phyloP scores from a whole-genome alignment of 2,113 vertebrate species.

The Pithys albifrons region DNA sequence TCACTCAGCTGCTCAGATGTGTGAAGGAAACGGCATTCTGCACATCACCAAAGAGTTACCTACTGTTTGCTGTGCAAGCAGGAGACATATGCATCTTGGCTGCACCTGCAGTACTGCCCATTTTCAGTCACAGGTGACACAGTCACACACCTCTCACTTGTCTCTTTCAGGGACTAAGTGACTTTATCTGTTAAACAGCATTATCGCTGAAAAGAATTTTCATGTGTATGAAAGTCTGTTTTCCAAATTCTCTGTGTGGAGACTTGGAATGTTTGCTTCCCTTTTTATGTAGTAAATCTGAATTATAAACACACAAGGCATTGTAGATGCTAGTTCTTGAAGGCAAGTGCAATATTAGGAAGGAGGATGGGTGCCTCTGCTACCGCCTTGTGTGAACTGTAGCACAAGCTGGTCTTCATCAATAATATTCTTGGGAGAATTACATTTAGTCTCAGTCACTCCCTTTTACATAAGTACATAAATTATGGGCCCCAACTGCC shows the following conservation, averaged over 20 bases:
- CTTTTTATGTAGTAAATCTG: not conserved
- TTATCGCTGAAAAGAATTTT: not conserved
- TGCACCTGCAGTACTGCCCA: not conserved
- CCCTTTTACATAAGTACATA: not conserved
- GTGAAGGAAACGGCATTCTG: constrained; percentile 44
- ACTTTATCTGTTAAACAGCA: not conserved
- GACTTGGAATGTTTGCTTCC: not conserved
- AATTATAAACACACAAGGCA: not conserved
- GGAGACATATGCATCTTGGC: not conserved
- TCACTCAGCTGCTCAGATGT: constrained; percentile 56
- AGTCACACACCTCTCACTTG: not conserved
- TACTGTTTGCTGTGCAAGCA: not conserved
- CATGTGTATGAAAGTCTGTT: not conserved
- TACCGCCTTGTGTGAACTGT: not conserved
- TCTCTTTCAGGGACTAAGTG: not conserved
- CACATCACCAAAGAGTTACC: not conserved
- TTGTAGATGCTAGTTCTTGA: not conserved
- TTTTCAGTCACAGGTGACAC: not conserved
- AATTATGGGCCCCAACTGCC: not conserved
- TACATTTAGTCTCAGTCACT: not conserved
- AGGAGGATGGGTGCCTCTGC: not conserved
- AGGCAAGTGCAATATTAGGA: not conserved
- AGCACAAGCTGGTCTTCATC: not conserved
- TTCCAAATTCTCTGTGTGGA: not conserved
- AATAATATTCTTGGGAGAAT: not conserved